These are phyloP conservation scores for Agapetus fuscipes DNA, from an alignment of 2,888 invertebrate species.

Conservation along the genomic window DNA sequence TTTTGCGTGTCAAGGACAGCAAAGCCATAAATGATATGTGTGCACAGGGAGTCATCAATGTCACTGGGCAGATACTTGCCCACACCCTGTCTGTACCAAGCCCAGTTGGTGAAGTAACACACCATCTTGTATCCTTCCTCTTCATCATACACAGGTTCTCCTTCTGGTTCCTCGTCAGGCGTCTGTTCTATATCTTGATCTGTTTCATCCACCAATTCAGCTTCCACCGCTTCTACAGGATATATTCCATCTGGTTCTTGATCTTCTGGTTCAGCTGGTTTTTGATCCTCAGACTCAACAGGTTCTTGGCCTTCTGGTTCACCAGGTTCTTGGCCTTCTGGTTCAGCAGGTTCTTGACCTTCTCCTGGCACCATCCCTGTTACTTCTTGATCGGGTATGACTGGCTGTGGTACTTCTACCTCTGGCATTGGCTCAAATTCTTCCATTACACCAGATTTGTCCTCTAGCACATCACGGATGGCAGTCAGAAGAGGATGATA, in stretches of 20 bases:
- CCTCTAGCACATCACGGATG: slow-evolving; percentile 62
- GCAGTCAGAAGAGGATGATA: slow-evolving; percentile 68
- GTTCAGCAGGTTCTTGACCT: slow-evolving; percentile 19
- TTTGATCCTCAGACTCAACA: background rate
- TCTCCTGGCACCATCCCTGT: no score
- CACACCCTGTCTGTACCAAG: slow-evolving; percentile 74
- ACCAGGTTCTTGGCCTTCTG: background rate
- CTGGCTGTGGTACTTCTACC: background rate
- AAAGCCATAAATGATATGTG: slow-evolving; percentile 88
- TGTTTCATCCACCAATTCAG: slow-evolving; percentile 24
- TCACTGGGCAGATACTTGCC: slow-evolving; percentile 76
- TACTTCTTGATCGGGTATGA: background rate
- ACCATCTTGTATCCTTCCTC: slow-evolving; percentile 60
- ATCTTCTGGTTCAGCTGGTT: slow-evolving; percentile 4
- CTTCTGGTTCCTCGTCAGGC: slow-evolving; percentile 1
- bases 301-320: background rate
- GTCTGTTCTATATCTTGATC: slow-evolving; percentile 27
- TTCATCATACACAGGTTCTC: slow-evolving; percentile 25
- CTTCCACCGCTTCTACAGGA: slow-evolving; percentile 25
- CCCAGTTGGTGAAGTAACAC: slow-evolving; percentile 92
- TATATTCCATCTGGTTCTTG: background rate
- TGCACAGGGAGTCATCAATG: slow-evolving; percentile 77
- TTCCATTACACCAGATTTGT: slow-evolving; percentile 26
- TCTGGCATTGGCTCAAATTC: background rate
- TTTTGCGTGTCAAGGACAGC: slow-evolving; percentile 72